Evolutionary conservation across 2,888 invertebrate species (phyloP), one percentile per base, ranked within the genome.

Genomic region (Lacanobia wlatinum): DNA sequence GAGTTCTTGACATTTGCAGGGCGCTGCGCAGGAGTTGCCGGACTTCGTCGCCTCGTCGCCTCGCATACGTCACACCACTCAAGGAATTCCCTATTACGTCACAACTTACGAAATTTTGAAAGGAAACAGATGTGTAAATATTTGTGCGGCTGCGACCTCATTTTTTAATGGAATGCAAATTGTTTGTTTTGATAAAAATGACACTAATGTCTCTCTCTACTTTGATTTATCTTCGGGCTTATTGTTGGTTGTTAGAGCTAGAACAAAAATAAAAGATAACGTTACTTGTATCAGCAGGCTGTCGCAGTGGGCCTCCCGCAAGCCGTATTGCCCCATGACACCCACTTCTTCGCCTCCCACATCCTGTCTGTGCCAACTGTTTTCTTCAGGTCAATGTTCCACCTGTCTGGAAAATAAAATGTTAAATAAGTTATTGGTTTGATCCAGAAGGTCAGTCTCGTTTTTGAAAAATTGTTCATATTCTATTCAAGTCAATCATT

Each of bases 71-170:
- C 91, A 91, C 75, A 64, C 65, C 78, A 76, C 83, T 86, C 84
- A 86, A 92, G 92, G 92, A 91, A 93, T 92, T 94, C 92, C 94
- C 93, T 91, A 82, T 94, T 93, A 91, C 92, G 92, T 93, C 91
- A 92, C 80, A 7, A 58, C 55, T 87, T 87, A 83, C 82, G 82
- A 88, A 87, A 89, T 85, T 73, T 84, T 84, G 83, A 87, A 89
- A 87, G 86, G 86, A 87, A 87, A 84, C 80, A 69, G 79, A 85
- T 87, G 82, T 87, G 88, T 87, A 85, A 87, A 89, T 84, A 85
- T 87, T 80, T 59, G 58, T 67, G 34, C 16, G 58, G 23, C 61
- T 21, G 50, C 64, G 66, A 48, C 69, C 66, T 63, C 62, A 64
- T 74, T 86, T 73, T 78, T 80, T 78, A 66, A 82, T 81, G 72